Conservation (phyloP, 2,113 vertebrate genomes). For the Spermophilus dauricus region DNA sequence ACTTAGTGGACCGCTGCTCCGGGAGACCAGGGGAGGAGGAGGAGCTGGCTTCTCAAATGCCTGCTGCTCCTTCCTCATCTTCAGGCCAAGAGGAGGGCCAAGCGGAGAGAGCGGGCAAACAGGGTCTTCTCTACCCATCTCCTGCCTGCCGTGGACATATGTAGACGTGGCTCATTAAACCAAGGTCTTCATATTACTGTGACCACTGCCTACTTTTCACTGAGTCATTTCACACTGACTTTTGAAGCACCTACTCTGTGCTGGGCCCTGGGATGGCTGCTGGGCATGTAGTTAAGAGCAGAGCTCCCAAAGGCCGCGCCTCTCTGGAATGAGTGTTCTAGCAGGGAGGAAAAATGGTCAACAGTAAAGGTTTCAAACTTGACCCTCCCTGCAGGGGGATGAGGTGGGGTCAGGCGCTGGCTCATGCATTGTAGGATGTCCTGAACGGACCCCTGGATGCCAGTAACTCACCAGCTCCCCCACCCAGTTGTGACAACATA, state of each 20-base stretch:
- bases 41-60: background rate
- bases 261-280: background rate
- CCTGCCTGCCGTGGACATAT: background rate
- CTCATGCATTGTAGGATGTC: background rate
- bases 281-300: background rate
- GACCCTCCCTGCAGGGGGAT: accelerated
- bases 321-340: background rate
- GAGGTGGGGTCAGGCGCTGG: too few relatives aligned
- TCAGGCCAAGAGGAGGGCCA: background rate
- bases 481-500: background rate
- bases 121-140: accelerated
- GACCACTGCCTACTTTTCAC: background rate
- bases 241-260: background rate
- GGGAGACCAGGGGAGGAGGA: conserved; percentile 63
- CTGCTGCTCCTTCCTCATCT: conserved; percentile 22
- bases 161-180: background rate
- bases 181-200: too few relatives aligned
- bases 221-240: background rate
- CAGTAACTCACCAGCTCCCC: background rate
- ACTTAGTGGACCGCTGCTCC: conserved; percentile 49
- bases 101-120: accelerated
- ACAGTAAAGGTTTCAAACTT: background rate
- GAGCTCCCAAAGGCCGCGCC: background rate
- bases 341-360: background rate
- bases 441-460: accelerated